A percentile compares a stretch with the other conserved stretches of the same genome.
phyloP scores from a whole-genome alignment of 2,888 invertebrate species.

The Erebia palarica region DNA sequence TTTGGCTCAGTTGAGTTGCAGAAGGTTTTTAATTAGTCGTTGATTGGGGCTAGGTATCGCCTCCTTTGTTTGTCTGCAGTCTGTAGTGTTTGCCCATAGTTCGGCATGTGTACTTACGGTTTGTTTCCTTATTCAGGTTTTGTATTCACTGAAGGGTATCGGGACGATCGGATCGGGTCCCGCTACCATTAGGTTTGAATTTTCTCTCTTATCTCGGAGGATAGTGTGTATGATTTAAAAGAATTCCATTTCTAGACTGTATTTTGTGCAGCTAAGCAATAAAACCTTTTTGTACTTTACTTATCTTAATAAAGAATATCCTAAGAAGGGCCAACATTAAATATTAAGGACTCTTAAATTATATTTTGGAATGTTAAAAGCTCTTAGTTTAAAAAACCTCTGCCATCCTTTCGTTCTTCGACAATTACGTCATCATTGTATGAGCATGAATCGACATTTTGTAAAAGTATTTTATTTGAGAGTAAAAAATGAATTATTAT shows the following conservation, averaged over 20 bases:
- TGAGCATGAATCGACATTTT: background rate
- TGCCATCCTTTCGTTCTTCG: constrained; percentile 32
- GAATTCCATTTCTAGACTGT: background rate
- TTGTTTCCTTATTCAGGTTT: no score
- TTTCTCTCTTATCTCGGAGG: no score
- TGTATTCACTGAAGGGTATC: no score
- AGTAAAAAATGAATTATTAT: background rate
- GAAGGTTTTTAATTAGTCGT: no score
- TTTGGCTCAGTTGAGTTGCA: no score
- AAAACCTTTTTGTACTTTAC: background rate
- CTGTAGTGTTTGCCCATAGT: no score
- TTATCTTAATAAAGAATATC: background rate
- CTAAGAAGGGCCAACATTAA: background rate
- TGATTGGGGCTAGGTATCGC: no score
- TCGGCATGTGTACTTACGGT: no score
- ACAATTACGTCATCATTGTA: constrained; percentile 40
- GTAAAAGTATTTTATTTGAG: background rate
- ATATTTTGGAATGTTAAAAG: constrained; percentile 25
- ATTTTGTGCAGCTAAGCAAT: background rate
- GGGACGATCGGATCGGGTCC: no score
- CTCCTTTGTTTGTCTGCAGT: no score
- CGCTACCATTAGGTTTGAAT: no score
- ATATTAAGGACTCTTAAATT: background rate
- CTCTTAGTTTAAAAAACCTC: constrained; percentile 13
- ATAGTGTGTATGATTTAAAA: no score